Evolutionary conservation across 2,888 invertebrate genomes (phyloP).

Genomic region (Cheilosia soror): DNA sequence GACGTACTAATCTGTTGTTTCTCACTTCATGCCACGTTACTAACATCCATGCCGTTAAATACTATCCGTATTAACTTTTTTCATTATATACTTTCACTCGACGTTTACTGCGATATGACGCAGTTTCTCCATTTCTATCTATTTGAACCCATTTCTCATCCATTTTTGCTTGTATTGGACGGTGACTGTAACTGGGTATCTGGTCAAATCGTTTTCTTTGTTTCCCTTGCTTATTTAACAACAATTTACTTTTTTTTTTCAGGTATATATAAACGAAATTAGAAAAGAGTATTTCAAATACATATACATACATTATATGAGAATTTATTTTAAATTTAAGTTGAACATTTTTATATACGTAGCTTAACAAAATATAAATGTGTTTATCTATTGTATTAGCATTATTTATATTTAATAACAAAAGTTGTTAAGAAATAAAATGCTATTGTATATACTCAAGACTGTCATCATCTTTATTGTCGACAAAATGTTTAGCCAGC

Average conservation of each 20-base stretch:
- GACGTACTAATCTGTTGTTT: conserved; percentile 45
- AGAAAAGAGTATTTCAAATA: conserved; percentile 37
- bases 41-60: conserved; percentile 40
- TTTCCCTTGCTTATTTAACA: conserved; percentile 49
- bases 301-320: conserved; percentile 49
- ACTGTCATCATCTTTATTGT: neutral
- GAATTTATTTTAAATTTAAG: conserved; percentile 69
- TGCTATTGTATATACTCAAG: conserved; percentile 70
- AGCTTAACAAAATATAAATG: conserved; percentile 68
- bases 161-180: conserved; percentile 41
- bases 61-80: conserved; percentile 18
- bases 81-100: conserved; percentile 39
- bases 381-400: conserved; percentile 61
- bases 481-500: neutral
- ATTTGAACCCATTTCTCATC: conserved; percentile 36
- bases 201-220: conserved; percentile 58
- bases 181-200: conserved; percentile 64
- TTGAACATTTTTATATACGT: conserved; percentile 67
- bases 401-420: conserved; percentile 64
- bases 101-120: conserved; percentile 6
- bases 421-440: conserved; percentile 67
- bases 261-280: conserved; percentile 71
- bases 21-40: conserved; percentile 35
- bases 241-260: conserved; percentile 58
- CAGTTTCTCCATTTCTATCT: conserved; percentile 1